Evolutionary conservation across 2,797 vertebrate species (phyloP).

Genomic region (Semotilus atromaculatus): DNA sequence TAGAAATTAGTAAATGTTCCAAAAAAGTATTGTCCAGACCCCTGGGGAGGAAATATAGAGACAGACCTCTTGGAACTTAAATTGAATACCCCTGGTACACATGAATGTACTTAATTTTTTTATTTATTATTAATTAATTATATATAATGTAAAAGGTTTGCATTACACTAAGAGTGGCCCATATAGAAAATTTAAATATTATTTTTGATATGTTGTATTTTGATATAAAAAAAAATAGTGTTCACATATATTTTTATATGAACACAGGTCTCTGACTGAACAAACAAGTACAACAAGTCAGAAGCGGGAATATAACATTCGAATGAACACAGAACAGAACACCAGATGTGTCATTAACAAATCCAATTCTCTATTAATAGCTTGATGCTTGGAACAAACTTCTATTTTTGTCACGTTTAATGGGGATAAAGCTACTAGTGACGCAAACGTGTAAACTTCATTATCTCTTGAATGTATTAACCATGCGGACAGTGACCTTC

Average conservation of each 20-base stretch:
- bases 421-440: slow-evolving; percentile 39
- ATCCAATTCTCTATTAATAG: slow-evolving; percentile 52
- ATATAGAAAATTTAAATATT: not conserved
- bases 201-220: not conserved
- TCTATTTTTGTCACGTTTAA: slow-evolving; percentile 54
- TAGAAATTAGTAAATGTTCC: no score
- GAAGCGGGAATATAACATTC: slow-evolving; percentile 9
- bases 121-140: no score
- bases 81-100: not conserved
- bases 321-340: slow-evolving; percentile 42
- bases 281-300: slow-evolving; percentile 2
- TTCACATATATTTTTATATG: not conserved
- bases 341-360: slow-evolving; percentile 42
- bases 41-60: not conserved
- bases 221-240: not conserved
- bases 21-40: not conserved
- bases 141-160: not conserved
- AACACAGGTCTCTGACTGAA: not conserved
- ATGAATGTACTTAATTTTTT: not conserved
- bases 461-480: slow-evolving; percentile 48
- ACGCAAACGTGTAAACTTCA: slow-evolving; percentile 40
- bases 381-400: slow-evolving; percentile 33
- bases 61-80: not conserved
- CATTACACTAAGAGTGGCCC: not conserved
- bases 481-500: slow-evolving; percentile 56